Evolutionary conservation across 2,888 invertebrate species (phyloP), one percentile per base, ranked within the genome.

Genomic region (Crocallis elinguaria): DNA sequence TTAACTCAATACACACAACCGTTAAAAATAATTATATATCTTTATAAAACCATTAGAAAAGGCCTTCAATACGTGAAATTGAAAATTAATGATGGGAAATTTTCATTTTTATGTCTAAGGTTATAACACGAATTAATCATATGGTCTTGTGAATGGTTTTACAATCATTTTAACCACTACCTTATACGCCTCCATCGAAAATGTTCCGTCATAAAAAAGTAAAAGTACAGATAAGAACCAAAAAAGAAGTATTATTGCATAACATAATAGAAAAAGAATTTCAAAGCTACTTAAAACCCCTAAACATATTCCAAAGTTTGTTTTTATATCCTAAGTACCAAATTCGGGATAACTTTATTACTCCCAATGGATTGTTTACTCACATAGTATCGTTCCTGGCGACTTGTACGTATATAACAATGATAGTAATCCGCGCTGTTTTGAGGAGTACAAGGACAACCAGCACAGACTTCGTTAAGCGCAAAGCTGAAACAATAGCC

Each of bases 301-400:
- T 53, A 3, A 43, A 54, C 17, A 27, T 49, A 14, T 13, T 49
- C 3, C 53, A 54, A 19, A 21, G 8, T 7, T 12, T 43, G 6
- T 4, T 14, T 6, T 21, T 43, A 0, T 42, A 35, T 13, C 48
- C 53, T 1, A 54, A 54, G 21, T 48, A 43, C 33, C 14, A 13
- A 9, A 48, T 54, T 21, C 25, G 48, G 12, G 48, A 54, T 21
- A 54, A 54, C 12, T 54, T 54, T 6, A 37, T 54, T 5, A 43
- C 53, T 14, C 43, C 53, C 0, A 49, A 42, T 1, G 35, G 43
- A 6, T 3, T n/a, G 4, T n/a, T 7, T 4, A 9, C 23, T 0
- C 33, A 54, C 8, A 0, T 39, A 0, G 0, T 38, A 4, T 48
- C 48, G 3, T 39, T 48, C 21, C 7, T 35, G 4, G 35, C 29